These are phyloP conservation scores for Apocrypta bakeri DNA, from an alignment of 1,140 invertebrate species.

Conservation along the genomic window DNA sequence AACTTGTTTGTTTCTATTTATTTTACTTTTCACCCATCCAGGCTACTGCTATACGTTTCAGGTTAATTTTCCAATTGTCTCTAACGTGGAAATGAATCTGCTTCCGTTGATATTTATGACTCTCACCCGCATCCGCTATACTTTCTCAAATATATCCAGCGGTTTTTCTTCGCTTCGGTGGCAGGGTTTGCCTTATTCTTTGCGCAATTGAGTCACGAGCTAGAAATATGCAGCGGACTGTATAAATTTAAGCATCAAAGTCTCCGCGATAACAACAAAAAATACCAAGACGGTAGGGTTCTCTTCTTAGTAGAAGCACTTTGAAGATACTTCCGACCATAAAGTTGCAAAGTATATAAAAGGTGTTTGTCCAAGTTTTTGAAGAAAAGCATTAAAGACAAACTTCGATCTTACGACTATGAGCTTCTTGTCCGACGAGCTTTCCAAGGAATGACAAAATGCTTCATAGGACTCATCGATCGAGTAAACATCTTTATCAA, in stretches of 20 bases:
- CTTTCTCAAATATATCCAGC: background rate
- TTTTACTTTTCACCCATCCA: background rate
- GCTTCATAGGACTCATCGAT: background rate
- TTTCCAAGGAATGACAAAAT: background rate
- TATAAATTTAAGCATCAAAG: slow-evolving; percentile 9
- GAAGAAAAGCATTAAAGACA: slow-evolving; percentile 13
- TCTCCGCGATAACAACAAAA: background rate
- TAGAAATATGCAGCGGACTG: background rate
- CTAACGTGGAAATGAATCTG: background rate
- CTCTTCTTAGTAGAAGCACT: background rate
- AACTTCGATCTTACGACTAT: background rate
- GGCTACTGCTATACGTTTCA: background rate
- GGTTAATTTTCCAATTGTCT: background rate
- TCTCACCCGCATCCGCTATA: background rate
- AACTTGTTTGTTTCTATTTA: background rate
- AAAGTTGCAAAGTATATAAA: slow-evolving; percentile 38
- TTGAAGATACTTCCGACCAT: background rate
- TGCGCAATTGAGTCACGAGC: background rate
- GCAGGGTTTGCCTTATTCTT: background rate
- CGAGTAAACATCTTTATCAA: background rate
- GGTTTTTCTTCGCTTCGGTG: background rate
- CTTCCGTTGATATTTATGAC: too few species aligned
- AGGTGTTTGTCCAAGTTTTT: slow-evolving; percentile 2
- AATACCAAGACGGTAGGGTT: background rate
- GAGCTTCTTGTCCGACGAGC: background rate